Evolutionary conservation across 2,113 vertebrate species (phyloP).

Genomic region (Irena cyanogastra): DNA sequence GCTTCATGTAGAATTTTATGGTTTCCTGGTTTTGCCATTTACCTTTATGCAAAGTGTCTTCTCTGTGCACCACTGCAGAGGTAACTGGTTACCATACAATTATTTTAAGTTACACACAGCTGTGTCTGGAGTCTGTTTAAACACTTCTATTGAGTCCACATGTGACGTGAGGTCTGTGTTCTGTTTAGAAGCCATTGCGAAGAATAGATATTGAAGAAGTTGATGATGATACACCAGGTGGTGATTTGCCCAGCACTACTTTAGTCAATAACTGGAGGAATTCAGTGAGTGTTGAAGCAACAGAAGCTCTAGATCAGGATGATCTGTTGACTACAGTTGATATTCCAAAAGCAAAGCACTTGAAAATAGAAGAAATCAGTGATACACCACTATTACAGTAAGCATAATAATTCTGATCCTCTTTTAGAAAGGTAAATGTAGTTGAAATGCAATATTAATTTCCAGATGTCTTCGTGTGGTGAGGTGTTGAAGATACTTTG

Average conservation of each 20-base stretch:
- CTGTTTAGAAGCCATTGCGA: constrained; percentile 83
- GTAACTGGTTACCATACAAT: neutral
- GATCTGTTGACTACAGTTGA: constrained; percentile 36
- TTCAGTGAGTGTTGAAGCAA: neutral
- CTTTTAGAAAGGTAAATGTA: neutral
- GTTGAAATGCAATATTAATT: neutral
- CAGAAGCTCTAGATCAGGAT: constrained; percentile 38
- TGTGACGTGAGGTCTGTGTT: neutral
- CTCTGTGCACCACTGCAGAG: neutral
- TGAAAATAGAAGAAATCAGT: constrained; percentile 86
- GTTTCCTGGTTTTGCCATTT: neutral
- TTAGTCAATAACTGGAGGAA: neutral
- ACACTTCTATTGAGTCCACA: neutral
- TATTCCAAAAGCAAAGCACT: constrained; percentile 83
- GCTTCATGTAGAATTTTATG: neutral
- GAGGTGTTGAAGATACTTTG: neutral
- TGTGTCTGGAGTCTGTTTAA: neutral
- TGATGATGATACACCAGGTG: constrained; percentile 63
- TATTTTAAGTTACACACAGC: neutral
- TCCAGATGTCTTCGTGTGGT: neutral
- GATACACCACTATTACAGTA: constrained; percentile 37
- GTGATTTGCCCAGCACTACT: neutral
- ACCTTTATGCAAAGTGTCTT: neutral
- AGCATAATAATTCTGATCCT: constrained; percentile 53
- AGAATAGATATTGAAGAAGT: constrained; percentile 87